phyloP scores from a whole-genome alignment of 1,140 invertebrate species.

The Rhyacophila brunnea region DNA sequence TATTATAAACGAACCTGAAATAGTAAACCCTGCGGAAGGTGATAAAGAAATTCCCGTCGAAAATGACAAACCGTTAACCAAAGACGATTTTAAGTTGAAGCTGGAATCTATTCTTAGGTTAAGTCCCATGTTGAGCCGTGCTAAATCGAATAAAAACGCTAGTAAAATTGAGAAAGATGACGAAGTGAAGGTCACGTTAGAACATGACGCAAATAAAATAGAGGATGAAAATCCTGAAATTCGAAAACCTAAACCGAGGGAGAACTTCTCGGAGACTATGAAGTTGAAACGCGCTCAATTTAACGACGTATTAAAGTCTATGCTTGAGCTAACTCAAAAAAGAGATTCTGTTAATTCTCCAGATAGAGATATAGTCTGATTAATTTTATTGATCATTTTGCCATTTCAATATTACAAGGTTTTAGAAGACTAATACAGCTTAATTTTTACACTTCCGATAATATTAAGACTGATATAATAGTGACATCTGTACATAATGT shows the following conservation, averaged over 20 bases:
- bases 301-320: conserved; percentile 28
- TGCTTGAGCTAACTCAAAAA: not conserved
- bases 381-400: no score
- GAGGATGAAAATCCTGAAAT: conserved; percentile 6
- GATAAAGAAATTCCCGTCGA: not conserved
- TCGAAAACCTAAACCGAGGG: conserved; percentile 12
- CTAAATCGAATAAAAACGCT: not conserved
- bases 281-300: conserved; percentile 28
- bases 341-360: not conserved
- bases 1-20: conserved; percentile 1
- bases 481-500: no score
- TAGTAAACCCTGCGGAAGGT: not conserved
- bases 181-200: no score
- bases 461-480: no score
- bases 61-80: conserved; percentile 1
- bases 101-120: conserved; percentile 5
- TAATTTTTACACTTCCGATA: no score
- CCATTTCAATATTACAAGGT: no score
- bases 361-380: not conserved
- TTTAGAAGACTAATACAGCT: no score
- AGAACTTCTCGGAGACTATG: conserved; percentile 27
- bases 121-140: not conserved
- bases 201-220: no score
- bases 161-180: not conserved
- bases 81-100: conserved; percentile 9